Evolutionary conservation across 2,888 invertebrate species (phyloP), one percentile per base, ranked within the genome.

Genomic region (Cenopis cana): DNA sequence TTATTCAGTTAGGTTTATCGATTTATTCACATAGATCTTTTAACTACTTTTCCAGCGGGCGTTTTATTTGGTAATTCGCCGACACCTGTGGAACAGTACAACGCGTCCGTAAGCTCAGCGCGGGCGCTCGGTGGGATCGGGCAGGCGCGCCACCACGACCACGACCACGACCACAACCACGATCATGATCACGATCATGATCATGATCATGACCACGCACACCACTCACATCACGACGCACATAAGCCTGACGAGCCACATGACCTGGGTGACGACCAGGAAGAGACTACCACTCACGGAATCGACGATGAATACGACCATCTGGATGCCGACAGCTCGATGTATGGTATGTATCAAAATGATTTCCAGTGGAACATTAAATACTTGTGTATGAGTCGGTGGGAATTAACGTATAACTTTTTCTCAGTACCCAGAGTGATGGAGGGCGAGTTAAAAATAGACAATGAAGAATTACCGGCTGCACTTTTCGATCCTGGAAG

Each of bases 381-480:
- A n/a, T n/a, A 41, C 14, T 41, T 46, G 9, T 59, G 14, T 9
- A 20, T 59, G n/a, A n/a, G 46, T 46, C n/a, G n/a, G 8, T 29
- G 46, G n/a, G 11, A 49, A 20, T 12, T 54, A 18, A 41, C 18
- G 6, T 41, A 18, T 41, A 18, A 5, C 1, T 64, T n/a, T 73
- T 75, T 86, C 86, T 57, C 89, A 95, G 96, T 97, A 75, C 96
- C 96, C 64, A 92, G 95, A 81, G 95, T 95, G 3, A 81, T 97
- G 55, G 96, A 97, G 85, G 96, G 96, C 2, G 94, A 95, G 78
- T 82, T 97, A 68, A 94, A 88, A 71, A 94, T 97, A 46, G 95
- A 96, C 77, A 95, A 96, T 81, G 92, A 95, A 76, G 93, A 95
- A 55, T 96, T 94, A 85, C 91, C 92, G 11, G 88, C 94, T 1